These are phyloP conservation scores for Agelastica alni DNA, from an alignment of 2,888 invertebrate species.

Conservation along the genomic window DNA sequence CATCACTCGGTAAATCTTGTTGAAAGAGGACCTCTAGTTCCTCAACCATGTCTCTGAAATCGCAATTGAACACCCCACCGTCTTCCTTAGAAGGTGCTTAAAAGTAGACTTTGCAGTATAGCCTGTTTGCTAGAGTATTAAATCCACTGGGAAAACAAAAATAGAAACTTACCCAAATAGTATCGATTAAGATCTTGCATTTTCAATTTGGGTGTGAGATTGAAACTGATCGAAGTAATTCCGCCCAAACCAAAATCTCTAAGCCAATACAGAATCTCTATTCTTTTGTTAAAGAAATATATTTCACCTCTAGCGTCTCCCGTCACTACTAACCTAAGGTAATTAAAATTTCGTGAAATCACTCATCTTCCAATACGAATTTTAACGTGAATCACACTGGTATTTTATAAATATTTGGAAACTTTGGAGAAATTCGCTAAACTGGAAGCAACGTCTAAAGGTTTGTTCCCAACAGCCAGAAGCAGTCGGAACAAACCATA, in stretches of 20 bases:
- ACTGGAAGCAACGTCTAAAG: no score
- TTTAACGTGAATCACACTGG: no score
- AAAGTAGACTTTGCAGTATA: no score
- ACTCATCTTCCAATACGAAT: no score
- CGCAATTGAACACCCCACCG: slow-evolving; percentile 30
- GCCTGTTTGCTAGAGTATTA: no score
- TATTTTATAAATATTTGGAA: no score
- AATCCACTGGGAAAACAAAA: no score
- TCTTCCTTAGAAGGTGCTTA: slow-evolving; percentile 23
- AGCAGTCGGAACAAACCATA: no score
- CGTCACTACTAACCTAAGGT: slow-evolving; percentile 53
- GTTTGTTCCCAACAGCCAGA: no score
- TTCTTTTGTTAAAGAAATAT: slow-evolving; percentile 63
- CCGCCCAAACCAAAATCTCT: slow-evolving; percentile 58
- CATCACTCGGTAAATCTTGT: slow-evolving; percentile 58
- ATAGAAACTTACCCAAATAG: slow-evolving; percentile 27
- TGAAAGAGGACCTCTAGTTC: slow-evolving; percentile 45
- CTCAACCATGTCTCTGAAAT: slow-evolving; percentile 43
- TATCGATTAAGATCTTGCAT: slow-evolving; percentile 28
- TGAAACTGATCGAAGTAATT: slow-evolving; percentile 61
- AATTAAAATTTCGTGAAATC: no score
- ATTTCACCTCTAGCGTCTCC: slow-evolving; percentile 63
- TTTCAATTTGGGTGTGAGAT: slow-evolving; percentile 43
- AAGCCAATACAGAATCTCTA: slow-evolving; percentile 64
- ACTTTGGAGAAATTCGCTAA: no score